Percentiles rank a stretch among this genome's conserved stretches.
Conservation (phyloP, 2,797 vertebrate genomes). For the Muraenolepis orangiensis region DNA sequence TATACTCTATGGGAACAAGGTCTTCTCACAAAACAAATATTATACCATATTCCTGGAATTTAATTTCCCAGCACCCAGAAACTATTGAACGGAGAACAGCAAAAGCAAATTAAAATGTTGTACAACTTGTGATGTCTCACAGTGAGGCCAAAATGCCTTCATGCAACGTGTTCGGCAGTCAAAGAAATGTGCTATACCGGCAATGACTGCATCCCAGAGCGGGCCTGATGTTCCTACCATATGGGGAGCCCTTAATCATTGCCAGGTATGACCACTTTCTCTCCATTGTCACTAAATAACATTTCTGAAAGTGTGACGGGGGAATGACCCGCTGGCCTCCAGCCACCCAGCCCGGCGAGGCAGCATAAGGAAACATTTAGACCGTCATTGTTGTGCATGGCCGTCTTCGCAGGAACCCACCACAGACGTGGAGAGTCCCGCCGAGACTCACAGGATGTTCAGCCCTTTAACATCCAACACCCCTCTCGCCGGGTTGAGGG, state of each 20-base stretch:
- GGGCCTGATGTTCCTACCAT: conserved; percentile 16
- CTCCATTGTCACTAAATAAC: conserved; percentile 27
- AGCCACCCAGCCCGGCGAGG: conserved; percentile 22
- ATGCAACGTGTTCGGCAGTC: not conserved
- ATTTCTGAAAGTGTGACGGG: conserved; percentile 15
- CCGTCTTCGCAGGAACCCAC: conserved; percentile 27
- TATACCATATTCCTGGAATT: not conserved
- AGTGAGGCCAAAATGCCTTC: not conserved
- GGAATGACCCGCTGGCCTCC: conserved; percentile 21
- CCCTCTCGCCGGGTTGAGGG: conserved; percentile 8
- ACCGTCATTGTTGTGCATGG: conserved; percentile 23
- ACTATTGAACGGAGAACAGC: not conserved
- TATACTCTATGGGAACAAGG: conserved; percentile 1
- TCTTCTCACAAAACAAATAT: not conserved
- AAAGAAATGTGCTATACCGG: conserved; percentile 6
- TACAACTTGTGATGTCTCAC: conserved; percentile 3
- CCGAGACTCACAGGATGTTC: not conserved
- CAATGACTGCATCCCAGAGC: conserved; percentile 9
- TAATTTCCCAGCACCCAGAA: not conserved
- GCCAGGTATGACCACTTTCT: conserved; percentile 21
- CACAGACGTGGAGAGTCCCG: conserved; percentile 15
- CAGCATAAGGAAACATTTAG: conserved; percentile 46
- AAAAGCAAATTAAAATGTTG: not conserved
- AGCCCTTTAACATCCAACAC: conserved; percentile 1
- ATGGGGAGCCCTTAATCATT: conserved; percentile 20